A percentile compares a stretch with the other conserved stretches of the same genome.
Evolutionary conservation across 2,113 vertebrate genomes (phyloP).

Genomic region (Sapajus apella): DNA sequence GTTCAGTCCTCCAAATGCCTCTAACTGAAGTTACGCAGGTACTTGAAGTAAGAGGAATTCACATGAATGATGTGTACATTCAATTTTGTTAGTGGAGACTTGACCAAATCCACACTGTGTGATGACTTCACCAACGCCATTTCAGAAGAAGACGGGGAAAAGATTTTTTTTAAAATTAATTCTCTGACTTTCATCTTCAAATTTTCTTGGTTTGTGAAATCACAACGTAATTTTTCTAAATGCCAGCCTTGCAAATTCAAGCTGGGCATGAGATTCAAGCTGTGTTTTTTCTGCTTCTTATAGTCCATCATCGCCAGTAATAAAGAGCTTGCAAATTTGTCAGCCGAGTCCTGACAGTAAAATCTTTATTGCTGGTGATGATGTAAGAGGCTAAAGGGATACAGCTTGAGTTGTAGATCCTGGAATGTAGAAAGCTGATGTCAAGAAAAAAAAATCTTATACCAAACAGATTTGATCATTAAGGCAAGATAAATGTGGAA

Average conservation of each 20-base stretch:
- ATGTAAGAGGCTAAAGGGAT: constrained; percentile 63
- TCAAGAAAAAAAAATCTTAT: neutral
- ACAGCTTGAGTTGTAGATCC: constrained; percentile 56
- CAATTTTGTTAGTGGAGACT: neutral
- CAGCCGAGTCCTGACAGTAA: constrained; percentile 73
- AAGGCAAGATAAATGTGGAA: constrained; percentile 54
- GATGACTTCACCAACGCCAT: neutral
- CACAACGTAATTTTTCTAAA: constrained; percentile 62
- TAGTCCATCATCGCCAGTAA: constrained; percentile 59
- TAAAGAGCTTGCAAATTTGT: constrained; percentile 62
- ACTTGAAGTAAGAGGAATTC: neutral
- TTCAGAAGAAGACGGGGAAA: neutral
- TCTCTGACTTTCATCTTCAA: constrained; percentile 3
- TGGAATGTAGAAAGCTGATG: constrained; percentile 52
- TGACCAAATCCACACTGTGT: neutral
- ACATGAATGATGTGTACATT: neutral
- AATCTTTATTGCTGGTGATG: constrained; percentile 72
- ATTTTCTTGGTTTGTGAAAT: constrained; percentile 65
- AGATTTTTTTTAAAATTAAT: neutral
- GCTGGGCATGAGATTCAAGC: constrained; percentile 62
- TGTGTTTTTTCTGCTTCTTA: constrained; percentile 60
- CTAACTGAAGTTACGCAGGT: neutral
- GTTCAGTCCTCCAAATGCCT: neutral
- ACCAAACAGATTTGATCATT: constrained; percentile 45
- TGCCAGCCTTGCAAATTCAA: constrained; percentile 64